Conservation (phyloP, 2,113 vertebrate species). For the Siniperca knerii region DNA sequence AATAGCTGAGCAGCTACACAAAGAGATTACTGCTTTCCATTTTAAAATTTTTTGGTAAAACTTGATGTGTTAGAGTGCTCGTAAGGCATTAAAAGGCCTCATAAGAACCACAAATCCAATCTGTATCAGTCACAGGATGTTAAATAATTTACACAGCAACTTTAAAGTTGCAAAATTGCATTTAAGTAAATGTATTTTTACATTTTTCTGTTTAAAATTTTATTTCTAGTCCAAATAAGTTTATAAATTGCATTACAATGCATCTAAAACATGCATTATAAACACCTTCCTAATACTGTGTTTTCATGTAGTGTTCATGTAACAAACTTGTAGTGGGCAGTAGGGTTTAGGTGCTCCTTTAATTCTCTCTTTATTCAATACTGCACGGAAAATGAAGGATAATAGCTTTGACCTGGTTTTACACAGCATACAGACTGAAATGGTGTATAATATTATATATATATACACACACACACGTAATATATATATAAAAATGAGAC, state of each 20-base stretch:
- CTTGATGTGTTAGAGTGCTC: not conserved
- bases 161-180: not conserved
- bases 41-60: constrained; percentile 9
- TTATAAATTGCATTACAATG: not conserved
- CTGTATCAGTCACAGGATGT: not conserved
- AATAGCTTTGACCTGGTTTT: constrained; percentile 7
- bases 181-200: not conserved
- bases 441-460: not conserved
- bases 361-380: not conserved
- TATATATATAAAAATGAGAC: not conserved
- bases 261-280: constrained; percentile 1
- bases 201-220: not conserved
- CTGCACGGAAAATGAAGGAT: not conserved
- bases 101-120: not conserved
- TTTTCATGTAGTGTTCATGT: not conserved
- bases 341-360: not conserved
- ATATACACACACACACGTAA: too few relatives aligned
- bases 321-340: not conserved
- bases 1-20: constrained; percentile 26
- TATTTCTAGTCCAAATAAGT: not conserved
- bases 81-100: not conserved
- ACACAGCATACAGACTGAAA: not conserved
- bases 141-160: not conserved
- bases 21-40: not conserved
- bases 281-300: not conserved